Evolutionary conservation across 2,797 vertebrate genomes (phyloP).

Genomic region (Protosalanx chinensis): DNA sequence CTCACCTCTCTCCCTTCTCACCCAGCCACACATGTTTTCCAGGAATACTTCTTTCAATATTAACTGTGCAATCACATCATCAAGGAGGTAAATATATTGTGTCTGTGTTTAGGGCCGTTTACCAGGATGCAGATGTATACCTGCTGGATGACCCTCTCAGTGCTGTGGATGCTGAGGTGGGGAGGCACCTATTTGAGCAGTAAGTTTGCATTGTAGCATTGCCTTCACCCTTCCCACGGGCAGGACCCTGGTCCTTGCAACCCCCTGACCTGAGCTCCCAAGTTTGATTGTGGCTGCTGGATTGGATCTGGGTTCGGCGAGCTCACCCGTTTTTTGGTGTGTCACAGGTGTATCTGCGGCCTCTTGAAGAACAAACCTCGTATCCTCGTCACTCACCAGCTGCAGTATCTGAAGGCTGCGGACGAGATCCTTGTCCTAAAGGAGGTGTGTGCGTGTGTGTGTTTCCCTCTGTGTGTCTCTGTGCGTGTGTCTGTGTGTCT

Average conservation of each 20-base stretch:
- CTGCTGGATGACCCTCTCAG: slow-evolving; percentile 93
- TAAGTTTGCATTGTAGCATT: slow-evolving; percentile 65
- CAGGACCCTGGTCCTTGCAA: slow-evolving; percentile 5
- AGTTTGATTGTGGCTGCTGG: not conserved
- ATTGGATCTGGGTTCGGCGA: not conserved
- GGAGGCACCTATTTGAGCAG: slow-evolving; percentile 90
- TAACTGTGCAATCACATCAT: too few species aligned
- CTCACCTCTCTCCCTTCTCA: not conserved
- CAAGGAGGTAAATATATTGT: not conserved
- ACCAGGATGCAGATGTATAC: slow-evolving; percentile 94
- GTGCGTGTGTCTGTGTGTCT: slow-evolving; percentile 11
- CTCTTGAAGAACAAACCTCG: slow-evolving; percentile 84
- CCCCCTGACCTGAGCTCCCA: too few species aligned
- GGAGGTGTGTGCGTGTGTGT: slow-evolving; percentile 73
- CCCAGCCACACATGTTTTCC: not conserved
- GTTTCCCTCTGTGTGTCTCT: not conserved
- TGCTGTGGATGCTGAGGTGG: slow-evolving; percentile 92
- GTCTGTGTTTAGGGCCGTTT: slow-evolving; percentile 78
- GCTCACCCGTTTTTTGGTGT: slow-evolving; percentile 1
- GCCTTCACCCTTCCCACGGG: slow-evolving; percentile 40
- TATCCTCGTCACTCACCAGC: slow-evolving; percentile 92
- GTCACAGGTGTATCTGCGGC: slow-evolving; percentile 90
- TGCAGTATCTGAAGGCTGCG: slow-evolving; percentile 88
- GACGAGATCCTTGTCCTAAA: slow-evolving; percentile 91
- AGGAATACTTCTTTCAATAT: not conserved